Percentiles rank a stretch among this genome's conserved stretches.
phyloP scores from a whole-genome alignment of 1,140 invertebrate species.

The silkworm (Bombyx mori) region DNA sequence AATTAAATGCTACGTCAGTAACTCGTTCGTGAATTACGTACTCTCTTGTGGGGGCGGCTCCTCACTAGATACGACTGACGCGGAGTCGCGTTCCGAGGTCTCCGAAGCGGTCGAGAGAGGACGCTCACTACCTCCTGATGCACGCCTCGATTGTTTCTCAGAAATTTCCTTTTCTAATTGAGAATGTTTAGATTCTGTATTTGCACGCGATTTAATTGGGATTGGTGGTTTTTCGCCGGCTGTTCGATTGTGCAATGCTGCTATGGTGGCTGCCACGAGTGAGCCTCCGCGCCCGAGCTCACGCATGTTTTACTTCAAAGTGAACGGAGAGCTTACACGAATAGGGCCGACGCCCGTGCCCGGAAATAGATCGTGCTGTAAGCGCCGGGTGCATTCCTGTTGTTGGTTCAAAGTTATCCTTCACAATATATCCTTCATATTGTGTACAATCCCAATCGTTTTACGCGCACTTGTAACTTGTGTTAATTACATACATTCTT shows the following conservation, averaged over 20 bases:
- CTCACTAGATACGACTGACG: constrained; percentile 66
- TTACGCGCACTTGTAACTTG: too few relatives aligned
- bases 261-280: constrained; percentile 66
- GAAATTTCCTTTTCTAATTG: constrained; percentile 28
- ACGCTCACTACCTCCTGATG: constrained; percentile 49
- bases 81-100: constrained; percentile 57
- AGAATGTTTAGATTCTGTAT: constrained; percentile 19
- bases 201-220: constrained; percentile 36
- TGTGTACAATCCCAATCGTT: too few relatives aligned
- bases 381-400: constrained; percentile 29
- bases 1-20: constrained; percentile 57
- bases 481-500: constrained; percentile 1
- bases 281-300: constrained; percentile 65
- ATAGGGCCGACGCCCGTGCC: constrained; percentile 50
- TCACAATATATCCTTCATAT: too few relatives aligned
- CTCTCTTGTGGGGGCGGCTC: constrained; percentile 60
- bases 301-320: constrained; percentile 63
- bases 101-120: constrained; percentile 60
- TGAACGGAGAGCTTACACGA: constrained; percentile 52
- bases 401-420: too few relatives aligned
- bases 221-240: constrained; percentile 37
- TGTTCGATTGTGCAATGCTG: constrained; percentile 57
- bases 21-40: constrained; percentile 61
- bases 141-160: constrained; percentile 29
- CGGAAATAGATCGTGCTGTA: constrained; percentile 60